phyloP scores from a whole-genome alignment of 1,140 invertebrate species.

The Caerostris extrusa region DNA sequence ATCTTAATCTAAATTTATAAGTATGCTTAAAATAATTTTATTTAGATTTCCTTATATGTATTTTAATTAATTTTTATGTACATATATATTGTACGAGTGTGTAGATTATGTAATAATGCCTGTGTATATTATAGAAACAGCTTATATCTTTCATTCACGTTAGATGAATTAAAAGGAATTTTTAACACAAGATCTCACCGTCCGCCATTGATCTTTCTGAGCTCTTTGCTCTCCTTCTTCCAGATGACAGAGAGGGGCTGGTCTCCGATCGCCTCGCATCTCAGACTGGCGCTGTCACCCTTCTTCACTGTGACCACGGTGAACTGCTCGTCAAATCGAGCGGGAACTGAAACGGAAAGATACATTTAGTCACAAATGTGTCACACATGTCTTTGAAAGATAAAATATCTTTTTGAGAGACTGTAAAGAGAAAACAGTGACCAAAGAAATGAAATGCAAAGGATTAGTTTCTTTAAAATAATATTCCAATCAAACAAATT shows the following conservation, averaged over 20 bases:
- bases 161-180: not conserved
- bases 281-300: conserved; percentile 94
- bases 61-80: too few relatives aligned
- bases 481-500: not conserved
- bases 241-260: conserved; percentile 97
- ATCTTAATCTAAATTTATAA: too few relatives aligned
- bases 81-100: not conserved
- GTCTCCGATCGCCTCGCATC: conserved; percentile 97
- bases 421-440: not conserved
- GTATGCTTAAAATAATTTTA: too few relatives aligned
- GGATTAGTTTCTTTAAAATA: not conserved
- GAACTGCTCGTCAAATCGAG: conserved; percentile 95
- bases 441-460: not conserved
- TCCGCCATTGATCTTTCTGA: conserved; percentile 71
- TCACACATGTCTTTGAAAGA: not conserved
- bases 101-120: not conserved
- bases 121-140: too few relatives aligned
- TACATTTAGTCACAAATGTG: not conserved
- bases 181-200: conserved; percentile 16
- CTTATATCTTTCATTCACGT: too few relatives aligned
- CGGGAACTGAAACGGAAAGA: conserved; percentile 86
- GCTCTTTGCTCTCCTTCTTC: conserved; percentile 81
- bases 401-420: not conserved
- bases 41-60: too few relatives aligned
- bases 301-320: conserved; percentile 94